Evolutionary conservation across 2,797 vertebrate genomes (phyloP).

Genomic region (Neopelma chrysocephalum): DNA sequence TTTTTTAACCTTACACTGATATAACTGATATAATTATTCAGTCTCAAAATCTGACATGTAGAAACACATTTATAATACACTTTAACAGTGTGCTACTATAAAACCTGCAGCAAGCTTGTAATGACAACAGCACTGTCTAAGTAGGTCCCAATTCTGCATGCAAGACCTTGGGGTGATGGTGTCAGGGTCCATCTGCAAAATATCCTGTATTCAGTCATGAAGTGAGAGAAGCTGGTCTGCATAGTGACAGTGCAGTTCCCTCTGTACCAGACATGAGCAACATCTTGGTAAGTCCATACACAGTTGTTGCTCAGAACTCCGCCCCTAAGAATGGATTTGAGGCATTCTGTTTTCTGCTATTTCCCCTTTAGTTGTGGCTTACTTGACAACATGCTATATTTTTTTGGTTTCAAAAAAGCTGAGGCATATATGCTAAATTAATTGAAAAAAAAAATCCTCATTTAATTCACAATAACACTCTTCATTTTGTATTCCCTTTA

Average conservation of each 20-base stretch:
- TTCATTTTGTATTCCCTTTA: neutral
- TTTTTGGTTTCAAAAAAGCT: neutral
- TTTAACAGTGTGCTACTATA: neutral
- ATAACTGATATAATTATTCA: neutral
- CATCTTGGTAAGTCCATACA: accelerated
- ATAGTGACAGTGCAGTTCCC: neutral
- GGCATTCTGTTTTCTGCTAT: neutral
- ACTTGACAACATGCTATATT: neutral
- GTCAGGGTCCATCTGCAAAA: neutral
- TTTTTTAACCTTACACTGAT: neutral
- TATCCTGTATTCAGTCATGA: neutral
- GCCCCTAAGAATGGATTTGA: neutral
- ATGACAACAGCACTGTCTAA: neutral
- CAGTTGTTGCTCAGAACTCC: neutral
- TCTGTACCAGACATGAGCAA: neutral
- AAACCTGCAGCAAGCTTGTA: neutral
- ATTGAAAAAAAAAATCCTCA: neutral
- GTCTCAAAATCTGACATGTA: neutral
- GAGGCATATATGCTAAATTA: neutral
- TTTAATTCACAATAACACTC: neutral
- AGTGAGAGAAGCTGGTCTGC: neutral
- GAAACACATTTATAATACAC: neutral
- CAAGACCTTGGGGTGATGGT: neutral
- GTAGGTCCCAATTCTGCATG: neutral
- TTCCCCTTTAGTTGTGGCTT: neutral